Percentiles rank a stretch among this genome's conserved stretches.
These are phyloP conservation scores for Notothenia coriiceps DNA, from an alignment of 2,113 vertebrate genomes.

Conservation along the genomic window DNA sequence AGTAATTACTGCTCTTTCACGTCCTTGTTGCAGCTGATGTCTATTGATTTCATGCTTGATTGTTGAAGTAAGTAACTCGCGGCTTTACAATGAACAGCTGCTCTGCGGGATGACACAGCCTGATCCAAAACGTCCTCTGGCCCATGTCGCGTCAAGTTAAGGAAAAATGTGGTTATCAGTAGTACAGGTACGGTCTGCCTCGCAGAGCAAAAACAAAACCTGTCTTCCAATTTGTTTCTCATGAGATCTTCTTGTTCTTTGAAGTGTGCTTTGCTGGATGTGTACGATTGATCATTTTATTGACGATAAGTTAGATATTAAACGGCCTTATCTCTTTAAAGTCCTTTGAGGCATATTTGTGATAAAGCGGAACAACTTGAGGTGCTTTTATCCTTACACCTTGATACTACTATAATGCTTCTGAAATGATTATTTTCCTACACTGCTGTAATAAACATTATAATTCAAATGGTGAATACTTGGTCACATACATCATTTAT, in stretches of 20 bases:
- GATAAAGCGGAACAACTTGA: slow-evolving; percentile 13
- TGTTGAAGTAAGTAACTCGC: slow-evolving; percentile 36
- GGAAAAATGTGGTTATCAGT: neutral
- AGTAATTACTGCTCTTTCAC: slow-evolving; percentile 37
- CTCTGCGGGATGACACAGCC: neutral
- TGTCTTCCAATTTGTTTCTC: neutral
- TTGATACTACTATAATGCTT: neutral
- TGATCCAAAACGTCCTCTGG: slow-evolving; percentile 20
- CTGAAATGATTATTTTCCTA: neutral
- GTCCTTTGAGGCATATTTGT: slow-evolving; percentile 1
- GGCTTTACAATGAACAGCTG: slow-evolving; percentile 28
- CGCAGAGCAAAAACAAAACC: neutral
- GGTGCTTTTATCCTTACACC: neutral
- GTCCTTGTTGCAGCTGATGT: slow-evolving; percentile 43
- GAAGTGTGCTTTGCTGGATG: neutral
- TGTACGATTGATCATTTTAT: neutral
- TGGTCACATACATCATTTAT: neutral
- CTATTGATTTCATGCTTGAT: slow-evolving; percentile 55
- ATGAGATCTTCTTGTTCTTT: neutral
- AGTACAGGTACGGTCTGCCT: neutral
- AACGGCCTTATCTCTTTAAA: slow-evolving; percentile 15
- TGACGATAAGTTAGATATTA: slow-evolving; percentile 5
- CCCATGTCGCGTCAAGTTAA: neutral
- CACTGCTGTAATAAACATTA: neutral
- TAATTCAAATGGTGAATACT: neutral